These are phyloP conservation scores for Apostichopus californicus DNA, from an alignment of 35 echinoderm and acorn worm genomes.

Conservation along the genomic window DNA sequence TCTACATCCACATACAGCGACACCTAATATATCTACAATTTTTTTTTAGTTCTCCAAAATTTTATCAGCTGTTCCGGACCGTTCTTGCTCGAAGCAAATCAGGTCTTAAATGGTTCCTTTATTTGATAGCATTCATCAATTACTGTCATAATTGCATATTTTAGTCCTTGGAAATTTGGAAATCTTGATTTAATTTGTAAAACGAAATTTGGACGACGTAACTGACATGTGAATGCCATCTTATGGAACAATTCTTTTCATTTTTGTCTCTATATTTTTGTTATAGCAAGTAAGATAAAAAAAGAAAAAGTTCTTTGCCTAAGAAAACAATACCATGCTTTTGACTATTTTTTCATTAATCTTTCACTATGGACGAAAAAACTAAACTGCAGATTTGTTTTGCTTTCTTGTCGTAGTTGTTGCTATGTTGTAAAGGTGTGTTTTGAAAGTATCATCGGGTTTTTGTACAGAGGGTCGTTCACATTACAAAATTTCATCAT, in stretches of 20 bases:
- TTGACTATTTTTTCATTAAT: background rate
- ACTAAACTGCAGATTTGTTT: background rate
- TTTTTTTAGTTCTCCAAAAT: background rate
- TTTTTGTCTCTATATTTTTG: background rate
- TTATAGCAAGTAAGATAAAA: background rate
- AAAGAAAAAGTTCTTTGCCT: too few relatives aligned
- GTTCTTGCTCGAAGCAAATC: slow-evolving; percentile 1
- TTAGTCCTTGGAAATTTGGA: slow-evolving; percentile 8
- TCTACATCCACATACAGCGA: background rate
- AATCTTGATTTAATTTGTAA: background rate
- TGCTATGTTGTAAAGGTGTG: background rate
- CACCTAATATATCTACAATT: background rate
- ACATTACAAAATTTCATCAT: background rate
- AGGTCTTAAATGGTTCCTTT: slow-evolving; percentile 17
- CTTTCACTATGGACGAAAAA: background rate
- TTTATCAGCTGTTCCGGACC: slow-evolving; percentile 11
- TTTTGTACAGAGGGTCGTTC: background rate
- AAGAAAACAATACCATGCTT: too few relatives aligned
- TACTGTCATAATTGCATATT: slow-evolving; percentile 6
- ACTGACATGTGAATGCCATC: slow-evolving; percentile 18
- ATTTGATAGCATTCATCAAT: background rate
- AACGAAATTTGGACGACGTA: background rate
- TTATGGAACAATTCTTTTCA: background rate
- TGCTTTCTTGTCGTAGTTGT: background rate
- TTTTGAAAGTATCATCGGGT: background rate